Evolutionary conservation across 2,888 invertebrate species (phyloP).

Genomic region (Eupithecia insigniata): DNA sequence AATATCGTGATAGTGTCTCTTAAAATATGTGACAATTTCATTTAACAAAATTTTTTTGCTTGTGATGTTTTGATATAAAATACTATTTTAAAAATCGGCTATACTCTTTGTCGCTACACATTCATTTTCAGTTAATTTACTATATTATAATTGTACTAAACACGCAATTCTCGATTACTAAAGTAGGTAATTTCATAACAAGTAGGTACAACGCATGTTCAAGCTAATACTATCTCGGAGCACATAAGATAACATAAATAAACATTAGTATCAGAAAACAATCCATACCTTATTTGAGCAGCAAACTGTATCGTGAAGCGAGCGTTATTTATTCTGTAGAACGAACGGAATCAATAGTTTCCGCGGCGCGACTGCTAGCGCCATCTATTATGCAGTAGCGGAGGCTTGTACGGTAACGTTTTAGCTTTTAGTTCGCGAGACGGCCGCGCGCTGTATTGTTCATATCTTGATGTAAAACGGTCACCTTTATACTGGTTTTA

Average conservation of each 20-base stretch:
- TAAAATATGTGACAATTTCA: no score
- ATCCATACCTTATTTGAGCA: conserved; percentile 69
- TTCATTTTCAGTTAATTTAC: not conserved
- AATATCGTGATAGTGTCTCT: no score
- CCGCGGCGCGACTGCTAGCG: conserved; percentile 35
- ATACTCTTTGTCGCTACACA: conserved; percentile 4
- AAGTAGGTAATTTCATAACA: conserved; percentile 15
- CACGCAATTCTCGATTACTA: conserved; percentile 20
- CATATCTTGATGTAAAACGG: not conserved
- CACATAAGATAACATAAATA: conserved; percentile 58
- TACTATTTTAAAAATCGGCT: no score
- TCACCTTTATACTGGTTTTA: conserved; percentile 17
- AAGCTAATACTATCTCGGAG: conserved; percentile 46
- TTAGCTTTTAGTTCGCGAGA: conserved; percentile 31
- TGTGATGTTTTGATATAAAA: no score
- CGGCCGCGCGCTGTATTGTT: conserved; percentile 28
- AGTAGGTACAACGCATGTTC: conserved; percentile 41
- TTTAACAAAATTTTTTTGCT: no score
- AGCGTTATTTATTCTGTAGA: conserved; percentile 24
- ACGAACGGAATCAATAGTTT: conserved; percentile 29
- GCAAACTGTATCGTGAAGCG: conserved; percentile 53
- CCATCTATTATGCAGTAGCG: conserved; percentile 47
- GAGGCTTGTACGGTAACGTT: conserved; percentile 24
- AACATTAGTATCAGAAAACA: conserved; percentile 64
- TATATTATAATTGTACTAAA: not conserved